Conservation (phyloP, 2,888 invertebrate genomes). For the Dynastes maya region DNA sequence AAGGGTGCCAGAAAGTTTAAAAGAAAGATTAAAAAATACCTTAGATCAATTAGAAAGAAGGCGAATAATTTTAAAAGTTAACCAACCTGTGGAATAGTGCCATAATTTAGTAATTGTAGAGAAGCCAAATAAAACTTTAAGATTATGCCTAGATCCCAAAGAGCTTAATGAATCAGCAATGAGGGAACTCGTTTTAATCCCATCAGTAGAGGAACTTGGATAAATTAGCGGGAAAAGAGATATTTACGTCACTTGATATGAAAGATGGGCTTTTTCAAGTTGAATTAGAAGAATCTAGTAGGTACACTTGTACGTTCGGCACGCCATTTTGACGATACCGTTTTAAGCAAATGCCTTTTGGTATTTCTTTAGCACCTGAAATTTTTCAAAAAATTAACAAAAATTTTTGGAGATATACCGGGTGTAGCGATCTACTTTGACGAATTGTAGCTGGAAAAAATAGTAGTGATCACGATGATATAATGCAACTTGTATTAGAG, state of each 20-base stretch:
- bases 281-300: not conserved
- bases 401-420: not conserved
- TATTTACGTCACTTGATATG: not conserved
- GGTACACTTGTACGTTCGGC: too few species aligned
- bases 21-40: not conserved
- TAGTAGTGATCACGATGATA: not conserved
- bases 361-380: too few species aligned
- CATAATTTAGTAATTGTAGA: not conserved
- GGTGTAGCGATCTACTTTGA: not conserved
- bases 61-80: not conserved
- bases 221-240: not conserved
- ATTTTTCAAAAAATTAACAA: not conserved
- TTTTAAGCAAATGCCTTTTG: too few species aligned
- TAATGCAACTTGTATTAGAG: not conserved
- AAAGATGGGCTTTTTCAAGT: not conserved
- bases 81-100: not conserved
- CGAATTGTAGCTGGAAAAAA: not conserved
- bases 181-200: not conserved
- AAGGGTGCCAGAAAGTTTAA: not conserved
- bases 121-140: not conserved
- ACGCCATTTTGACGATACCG: too few species aligned
- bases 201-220: not conserved
- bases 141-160: not conserved
- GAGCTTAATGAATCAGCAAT: not conserved
- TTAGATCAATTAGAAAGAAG: not conserved